Percentiles rank a stretch among this genome's conserved stretches.
phyloP scores from a whole-genome alignment of 2,797 vertebrate genomes.

The Cichlasoma orientale region DNA sequence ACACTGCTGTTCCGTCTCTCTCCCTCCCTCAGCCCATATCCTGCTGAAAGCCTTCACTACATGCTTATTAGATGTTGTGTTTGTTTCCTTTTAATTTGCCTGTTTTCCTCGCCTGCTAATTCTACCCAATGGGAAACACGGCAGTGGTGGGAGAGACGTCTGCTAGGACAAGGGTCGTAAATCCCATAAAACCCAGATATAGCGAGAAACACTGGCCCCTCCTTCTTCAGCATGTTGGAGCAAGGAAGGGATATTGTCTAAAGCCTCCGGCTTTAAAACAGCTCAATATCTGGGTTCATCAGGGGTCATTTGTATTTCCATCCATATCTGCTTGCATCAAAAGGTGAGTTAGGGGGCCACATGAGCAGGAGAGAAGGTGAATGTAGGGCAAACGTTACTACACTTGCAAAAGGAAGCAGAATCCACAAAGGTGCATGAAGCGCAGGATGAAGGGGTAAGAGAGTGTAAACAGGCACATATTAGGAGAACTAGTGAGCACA shows the following conservation, averaged over 20 bases:
- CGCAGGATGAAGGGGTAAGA: constrained; percentile 33
- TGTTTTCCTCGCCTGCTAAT: constrained; percentile 77
- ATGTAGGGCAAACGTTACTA: constrained; percentile 66
- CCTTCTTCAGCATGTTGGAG: constrained; percentile 46
- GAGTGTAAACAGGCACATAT: constrained; percentile 51
- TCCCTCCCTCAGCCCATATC: constrained; percentile 33
- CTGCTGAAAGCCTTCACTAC: constrained; percentile 64
- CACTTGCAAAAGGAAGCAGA: constrained; percentile 50
- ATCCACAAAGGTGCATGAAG: constrained; percentile 54
- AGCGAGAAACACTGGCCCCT: constrained; percentile 62
- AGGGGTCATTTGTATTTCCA: constrained; percentile 80
- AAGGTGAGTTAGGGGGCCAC: constrained; percentile 59
- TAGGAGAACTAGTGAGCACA: constrained; percentile 28
- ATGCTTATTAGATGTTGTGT: constrained; percentile 77
- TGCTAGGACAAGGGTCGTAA: constrained; percentile 70
- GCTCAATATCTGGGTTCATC: constrained; percentile 79
- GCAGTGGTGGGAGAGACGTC: constrained; percentile 61
- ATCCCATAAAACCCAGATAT: constrained; percentile 75
- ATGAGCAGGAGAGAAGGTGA: constrained; percentile 63
- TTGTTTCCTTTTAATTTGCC: constrained; percentile 80
- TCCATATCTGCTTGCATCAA: constrained; percentile 79
- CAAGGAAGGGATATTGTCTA: constrained; percentile 71
- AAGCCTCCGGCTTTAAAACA: constrained; percentile 76
- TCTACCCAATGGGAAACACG: constrained; percentile 73
- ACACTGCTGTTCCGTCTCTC: constrained; percentile 40